Evolutionary conservation across 2,797 vertebrate species (phyloP).

Genomic region (Danionella dracula): DNA sequence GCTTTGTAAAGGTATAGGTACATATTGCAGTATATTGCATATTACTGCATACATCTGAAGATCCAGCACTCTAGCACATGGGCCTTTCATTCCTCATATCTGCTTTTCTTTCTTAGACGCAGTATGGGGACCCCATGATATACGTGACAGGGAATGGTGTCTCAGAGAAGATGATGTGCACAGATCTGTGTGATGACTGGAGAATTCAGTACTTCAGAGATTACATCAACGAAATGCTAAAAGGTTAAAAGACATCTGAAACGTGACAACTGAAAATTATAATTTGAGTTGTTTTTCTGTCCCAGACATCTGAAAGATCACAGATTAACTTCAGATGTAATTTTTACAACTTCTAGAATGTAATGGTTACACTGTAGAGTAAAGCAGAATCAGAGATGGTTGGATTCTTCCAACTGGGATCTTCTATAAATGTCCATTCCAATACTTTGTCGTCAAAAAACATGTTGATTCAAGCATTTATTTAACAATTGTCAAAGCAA

Average conservation of each 20-base stretch:
- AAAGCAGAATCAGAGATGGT: too few relatives aligned
- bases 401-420: too few relatives aligned
- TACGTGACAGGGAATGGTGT: conserved; percentile 88
- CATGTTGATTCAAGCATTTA: too few relatives aligned
- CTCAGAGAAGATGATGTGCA: conserved; percentile 75
- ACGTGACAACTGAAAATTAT: too few relatives aligned
- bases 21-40: not conserved
- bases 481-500: too few relatives aligned
- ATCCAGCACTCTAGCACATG: not conserved
- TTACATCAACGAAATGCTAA: conserved; percentile 88
- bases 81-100: not conserved
- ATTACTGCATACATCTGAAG: not conserved
- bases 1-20: conserved; percentile 80
- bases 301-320: too few relatives aligned
- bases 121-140: conserved; percentile 82
- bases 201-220: conserved; percentile 83
- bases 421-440: too few relatives aligned
- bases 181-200: conserved; percentile 85
- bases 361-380: too few relatives aligned
- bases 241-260: conserved; percentile 79
- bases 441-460: too few relatives aligned
- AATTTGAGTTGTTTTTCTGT: too few relatives aligned
- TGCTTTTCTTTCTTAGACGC: conserved; percentile 65
- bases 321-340: too few relatives aligned
- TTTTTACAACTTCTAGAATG: too few relatives aligned